Evolutionary conservation across 2,888 invertebrate genomes (phyloP).

Genomic region (Caenorhabditis auriculariae): DNA sequence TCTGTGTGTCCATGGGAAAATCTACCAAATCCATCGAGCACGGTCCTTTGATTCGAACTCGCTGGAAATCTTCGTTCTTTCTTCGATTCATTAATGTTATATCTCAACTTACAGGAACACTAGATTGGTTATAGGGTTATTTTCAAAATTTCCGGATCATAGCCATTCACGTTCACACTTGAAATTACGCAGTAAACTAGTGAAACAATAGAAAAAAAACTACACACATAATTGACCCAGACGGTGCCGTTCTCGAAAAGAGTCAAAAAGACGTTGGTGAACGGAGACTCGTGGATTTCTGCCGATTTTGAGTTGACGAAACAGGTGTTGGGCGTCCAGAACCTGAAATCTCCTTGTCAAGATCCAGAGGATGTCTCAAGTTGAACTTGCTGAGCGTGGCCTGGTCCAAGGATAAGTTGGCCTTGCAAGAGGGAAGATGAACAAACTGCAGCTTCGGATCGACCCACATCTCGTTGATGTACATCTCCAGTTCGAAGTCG

Average conservation of each 20-base stretch:
- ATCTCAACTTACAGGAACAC: no score
- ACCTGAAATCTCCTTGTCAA: constrained; percentile 4
- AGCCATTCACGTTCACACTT: no score
- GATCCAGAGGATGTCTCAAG: background rate
- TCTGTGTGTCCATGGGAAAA: constrained; percentile 52
- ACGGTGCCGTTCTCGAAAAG: constrained; percentile 51
- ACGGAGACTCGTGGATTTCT: constrained; percentile 46
- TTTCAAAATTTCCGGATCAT: no score
- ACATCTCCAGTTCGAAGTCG: constrained; percentile 52
- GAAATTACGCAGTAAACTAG: no score
- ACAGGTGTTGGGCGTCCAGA: constrained; percentile 47
- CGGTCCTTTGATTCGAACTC: constrained; percentile 48
- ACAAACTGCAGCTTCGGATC: constrained; percentile 36
- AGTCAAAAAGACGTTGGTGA: constrained; percentile 49
- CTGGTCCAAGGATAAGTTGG: constrained; percentile 41
- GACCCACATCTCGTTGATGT: constrained; percentile 50
- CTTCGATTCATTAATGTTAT: no score
- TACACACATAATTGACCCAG: constrained; percentile 50
- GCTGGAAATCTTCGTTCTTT: constrained; percentile 24
- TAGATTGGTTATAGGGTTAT: no score
- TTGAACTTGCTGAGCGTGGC: constrained; percentile 18
- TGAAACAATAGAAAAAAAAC: background rate
- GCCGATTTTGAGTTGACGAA: constrained; percentile 51
- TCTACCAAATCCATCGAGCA: constrained; percentile 50
- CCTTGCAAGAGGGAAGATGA: constrained; percentile 24